Evolutionary conservation across 2,888 invertebrate genomes (phyloP).

Genomic region (Macrophya annulata): DNA sequence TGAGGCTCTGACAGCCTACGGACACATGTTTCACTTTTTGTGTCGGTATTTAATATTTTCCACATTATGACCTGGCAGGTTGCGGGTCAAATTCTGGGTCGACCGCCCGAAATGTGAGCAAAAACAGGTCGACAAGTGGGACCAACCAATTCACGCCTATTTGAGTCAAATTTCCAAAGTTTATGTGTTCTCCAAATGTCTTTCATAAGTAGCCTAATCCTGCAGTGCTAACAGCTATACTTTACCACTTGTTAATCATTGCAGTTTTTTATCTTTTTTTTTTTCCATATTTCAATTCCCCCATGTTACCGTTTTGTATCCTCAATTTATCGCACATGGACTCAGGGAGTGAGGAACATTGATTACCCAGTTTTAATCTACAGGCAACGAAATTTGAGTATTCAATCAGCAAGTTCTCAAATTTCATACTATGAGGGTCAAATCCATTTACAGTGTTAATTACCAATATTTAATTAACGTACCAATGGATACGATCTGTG

Average conservation of each 20-base stretch:
- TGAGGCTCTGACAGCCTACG: slow-evolving; percentile 46
- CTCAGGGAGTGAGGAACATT: neutral
- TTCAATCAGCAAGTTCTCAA: neutral
- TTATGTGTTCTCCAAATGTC: neutral
- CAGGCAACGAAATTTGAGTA: neutral
- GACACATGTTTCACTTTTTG: slow-evolving; percentile 55
- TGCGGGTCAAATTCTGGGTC: slow-evolving; percentile 60
- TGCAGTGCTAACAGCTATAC: neutral
- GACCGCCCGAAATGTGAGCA: slow-evolving; percentile 60
- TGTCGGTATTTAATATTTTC: slow-evolving; percentile 53
- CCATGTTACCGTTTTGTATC: neutral
- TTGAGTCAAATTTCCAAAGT: slow-evolving; percentile 47
- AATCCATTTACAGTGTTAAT: neutral
- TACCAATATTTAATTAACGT: neutral
- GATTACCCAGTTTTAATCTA: neutral
- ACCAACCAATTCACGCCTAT: slow-evolving; percentile 55
- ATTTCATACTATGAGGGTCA: neutral
- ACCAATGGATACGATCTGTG: neutral
- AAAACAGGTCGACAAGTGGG: slow-evolving; percentile 62
- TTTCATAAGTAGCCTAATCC: slow-evolving; percentile 6
- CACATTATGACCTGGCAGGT: slow-evolving; percentile 61
- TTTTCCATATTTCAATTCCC: neutral
- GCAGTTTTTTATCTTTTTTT: neutral
- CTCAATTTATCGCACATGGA: neutral
- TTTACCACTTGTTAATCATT: neutral